These are phyloP conservation scores for Sciurus vulgaris DNA, from an alignment of 2,797 vertebrate genomes.

Conservation along the genomic window DNA sequence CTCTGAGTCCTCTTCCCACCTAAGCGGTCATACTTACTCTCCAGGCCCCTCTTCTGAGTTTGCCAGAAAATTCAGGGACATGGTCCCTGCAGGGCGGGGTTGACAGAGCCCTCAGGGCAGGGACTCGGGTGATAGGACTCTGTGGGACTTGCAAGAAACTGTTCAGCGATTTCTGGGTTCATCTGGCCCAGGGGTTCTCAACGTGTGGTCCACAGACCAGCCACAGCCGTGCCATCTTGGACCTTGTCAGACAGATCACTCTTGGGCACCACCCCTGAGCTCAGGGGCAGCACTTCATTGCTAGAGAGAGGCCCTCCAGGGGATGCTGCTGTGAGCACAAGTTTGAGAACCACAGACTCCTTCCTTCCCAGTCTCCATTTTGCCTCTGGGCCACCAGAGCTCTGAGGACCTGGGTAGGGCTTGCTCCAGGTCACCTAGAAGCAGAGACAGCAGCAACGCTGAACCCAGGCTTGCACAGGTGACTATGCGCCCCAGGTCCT, in stretches of 20 bases:
- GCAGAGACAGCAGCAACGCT: accelerated
- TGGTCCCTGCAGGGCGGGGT: too few relatives aligned
- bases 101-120: not conserved
- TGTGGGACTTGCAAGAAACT: too few relatives aligned
- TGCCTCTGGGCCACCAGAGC: not conserved
- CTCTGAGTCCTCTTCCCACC: too few relatives aligned
- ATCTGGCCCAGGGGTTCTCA: not conserved
- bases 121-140: too few relatives aligned
- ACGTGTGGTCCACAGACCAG: not conserved
- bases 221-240: not conserved
- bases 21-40: too few relatives aligned
- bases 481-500: not conserved
- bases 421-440: not conserved
- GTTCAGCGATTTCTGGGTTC: not conserved
- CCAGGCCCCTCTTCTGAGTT: not conserved
- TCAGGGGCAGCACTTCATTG: not conserved
- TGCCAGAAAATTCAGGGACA: not conserved
- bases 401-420: not conserved
- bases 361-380: too few relatives aligned
- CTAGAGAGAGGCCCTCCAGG: not conserved
- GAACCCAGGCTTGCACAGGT: too few relatives aligned
- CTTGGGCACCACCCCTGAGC: not conserved
- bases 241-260: accelerated
- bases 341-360: not conserved
- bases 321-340: too few relatives aligned